These are phyloP conservation scores for Drosophila lacertosa DNA, from an alignment of 1,140 invertebrate species.

Conservation along the genomic window DNA sequence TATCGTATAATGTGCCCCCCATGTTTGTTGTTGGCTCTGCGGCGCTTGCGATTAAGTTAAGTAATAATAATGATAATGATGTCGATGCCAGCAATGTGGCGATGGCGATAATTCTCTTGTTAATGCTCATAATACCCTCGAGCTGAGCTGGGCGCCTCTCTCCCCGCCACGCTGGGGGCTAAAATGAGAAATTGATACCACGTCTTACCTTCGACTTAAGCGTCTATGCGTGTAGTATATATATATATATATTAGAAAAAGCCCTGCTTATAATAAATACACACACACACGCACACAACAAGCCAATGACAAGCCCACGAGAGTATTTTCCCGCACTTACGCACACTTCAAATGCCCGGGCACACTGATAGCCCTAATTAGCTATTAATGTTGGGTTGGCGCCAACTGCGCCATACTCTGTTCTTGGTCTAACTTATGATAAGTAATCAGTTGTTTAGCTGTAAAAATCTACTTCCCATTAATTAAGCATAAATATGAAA, in stretches of 20 bases:
- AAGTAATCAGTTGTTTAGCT: too few species aligned
- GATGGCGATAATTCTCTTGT: slow-evolving; percentile 33
- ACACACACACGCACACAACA: too few species aligned
- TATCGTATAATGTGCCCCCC: slow-evolving; percentile 36
- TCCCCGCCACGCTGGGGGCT: neutral
- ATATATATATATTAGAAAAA: neutral
- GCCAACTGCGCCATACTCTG: neutral
- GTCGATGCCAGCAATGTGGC: slow-evolving; percentile 23
- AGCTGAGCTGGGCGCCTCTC: neutral
- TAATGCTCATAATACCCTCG: slow-evolving; percentile 26
- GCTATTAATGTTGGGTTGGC: slow-evolving; percentile 3
- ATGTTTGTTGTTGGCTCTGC: slow-evolving; percentile 23
- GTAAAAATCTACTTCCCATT: too few species aligned
- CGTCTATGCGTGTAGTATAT: neutral
- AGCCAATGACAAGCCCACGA: neutral
- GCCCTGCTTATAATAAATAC: neutral
- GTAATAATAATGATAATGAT: slow-evolving; percentile 40
- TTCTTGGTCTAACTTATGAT: too few species aligned
- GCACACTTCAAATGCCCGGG: neutral
- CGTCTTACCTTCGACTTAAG: slow-evolving; percentile 23
- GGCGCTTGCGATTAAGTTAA: slow-evolving; percentile 35
- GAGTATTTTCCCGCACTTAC: neutral
- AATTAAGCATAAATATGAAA: too few species aligned
- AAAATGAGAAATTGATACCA: slow-evolving; percentile 22
- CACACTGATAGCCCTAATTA: slow-evolving; percentile 26